These are phyloP conservation scores for Apamea epomidion DNA, from an alignment of 2,888 invertebrate species.

Conservation along the genomic window DNA sequence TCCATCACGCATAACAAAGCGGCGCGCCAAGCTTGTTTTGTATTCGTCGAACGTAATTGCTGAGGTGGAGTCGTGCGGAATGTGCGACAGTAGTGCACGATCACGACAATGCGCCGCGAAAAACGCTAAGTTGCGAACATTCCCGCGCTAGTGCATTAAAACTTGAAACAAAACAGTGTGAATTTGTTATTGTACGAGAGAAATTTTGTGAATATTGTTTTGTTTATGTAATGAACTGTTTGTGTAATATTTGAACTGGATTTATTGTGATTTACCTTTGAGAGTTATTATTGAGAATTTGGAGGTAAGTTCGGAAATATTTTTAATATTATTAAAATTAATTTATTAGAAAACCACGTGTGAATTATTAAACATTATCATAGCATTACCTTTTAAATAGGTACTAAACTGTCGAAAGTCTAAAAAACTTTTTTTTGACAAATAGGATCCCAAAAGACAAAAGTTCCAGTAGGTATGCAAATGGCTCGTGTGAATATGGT, in stretches of 20 bases:
- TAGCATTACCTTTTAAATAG: background rate
- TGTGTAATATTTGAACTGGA: slow-evolving; percentile 77
- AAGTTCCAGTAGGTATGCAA: background rate
- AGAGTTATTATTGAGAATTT: slow-evolving; percentile 59
- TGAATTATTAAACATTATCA: background rate
- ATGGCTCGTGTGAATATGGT: background rate
- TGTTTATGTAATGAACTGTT: slow-evolving; percentile 78
- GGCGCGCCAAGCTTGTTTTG: slow-evolving; percentile 75
- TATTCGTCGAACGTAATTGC: slow-evolving; percentile 85
- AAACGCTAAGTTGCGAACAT: slow-evolving; percentile 75
- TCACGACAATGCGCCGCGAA: slow-evolving; percentile 82
- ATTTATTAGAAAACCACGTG: background rate
- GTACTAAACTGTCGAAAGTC: background rate
- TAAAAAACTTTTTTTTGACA: background rate
- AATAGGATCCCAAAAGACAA: background rate
- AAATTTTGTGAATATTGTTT: slow-evolving; percentile 78
- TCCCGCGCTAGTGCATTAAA: slow-evolving; percentile 81
- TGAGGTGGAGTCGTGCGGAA: slow-evolving; percentile 81
- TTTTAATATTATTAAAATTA: background rate
- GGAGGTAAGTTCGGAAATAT: slow-evolving; percentile 75
- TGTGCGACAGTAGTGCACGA: slow-evolving; percentile 80
- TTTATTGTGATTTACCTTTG: slow-evolving; percentile 69
- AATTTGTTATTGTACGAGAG: slow-evolving; percentile 76
- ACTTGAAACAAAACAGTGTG: slow-evolving; percentile 84
- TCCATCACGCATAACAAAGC: slow-evolving; percentile 58